Evolutionary conservation across 2,888 invertebrate genomes (phyloP), one percentile per base, ranked within the genome.

Genomic region (Maniola hyperantus): DNA sequence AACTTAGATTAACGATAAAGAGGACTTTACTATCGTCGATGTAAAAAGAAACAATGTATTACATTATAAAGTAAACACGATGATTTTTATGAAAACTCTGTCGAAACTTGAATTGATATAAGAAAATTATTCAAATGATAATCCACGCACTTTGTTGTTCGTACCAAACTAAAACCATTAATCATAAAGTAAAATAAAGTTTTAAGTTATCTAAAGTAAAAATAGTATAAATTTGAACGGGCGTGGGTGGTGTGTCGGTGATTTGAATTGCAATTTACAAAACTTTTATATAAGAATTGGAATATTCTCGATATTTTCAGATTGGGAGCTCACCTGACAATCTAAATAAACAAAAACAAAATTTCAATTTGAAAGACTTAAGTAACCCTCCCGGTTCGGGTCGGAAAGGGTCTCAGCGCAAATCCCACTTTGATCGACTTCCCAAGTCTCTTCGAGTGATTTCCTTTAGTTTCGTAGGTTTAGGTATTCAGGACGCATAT

Each of bases 381-480:
- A 79, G 79, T 81, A 79, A 80, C 78, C 76, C 76, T 75, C 75
- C 71, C 72, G 70, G 70, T 72, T 71, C 72, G 72, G 73, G 67
- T 70, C 74, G 69, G 75, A 75, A 77, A 78, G 79, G 82, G 81
- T 80, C 80, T 81, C 80, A 74, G 75, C 76, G 78, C 80, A 89
- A 88, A 89, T 89, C 89, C 89, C 81, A 82, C 81, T 89, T 87
- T 87, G 89, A 89, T 88, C 88, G 89, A 88, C 82, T 80, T 81
- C 77, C 73, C 72, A 73, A 79, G 76, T 76, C 74, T 76, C 77
- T 74, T 77, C 77, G 75, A 79, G 76, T 79, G 78, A 79, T 80
- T 79, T 79, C 80, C 79, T 82, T 79, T 80, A 82, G 82, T 82
- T 80, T 76, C 73, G 76, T 74, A 75, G 79, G 78, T 81, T 80